Evolutionary conservation across 2,888 invertebrate genomes (phyloP), one percentile per base, ranked within the genome.

Genomic region (Drosophila setosimentum): DNA sequence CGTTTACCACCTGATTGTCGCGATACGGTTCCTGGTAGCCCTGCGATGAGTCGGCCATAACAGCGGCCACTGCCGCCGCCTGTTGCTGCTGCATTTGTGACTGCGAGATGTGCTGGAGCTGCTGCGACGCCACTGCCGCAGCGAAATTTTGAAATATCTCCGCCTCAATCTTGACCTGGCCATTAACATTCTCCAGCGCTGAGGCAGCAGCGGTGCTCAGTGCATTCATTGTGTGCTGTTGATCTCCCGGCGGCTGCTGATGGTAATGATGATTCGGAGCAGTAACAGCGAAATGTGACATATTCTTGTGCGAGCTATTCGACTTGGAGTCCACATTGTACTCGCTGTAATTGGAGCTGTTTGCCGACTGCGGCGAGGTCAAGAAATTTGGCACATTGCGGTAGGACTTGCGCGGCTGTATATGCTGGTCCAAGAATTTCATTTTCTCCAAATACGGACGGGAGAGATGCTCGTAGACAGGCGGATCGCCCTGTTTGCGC

Each of bases 391-490:
- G 91, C 35, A 92, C 92, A 76, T 93, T 92, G 40, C 93, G 90
- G 70, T 93, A 93, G 2, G 93, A 93, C 80, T 93, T 93, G 10
- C 93, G 89, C 6, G 93, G 93, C 65, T 93, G 93, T 63, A 93
- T 93, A 66, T 93, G 93, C 61, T 93, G 92, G 70, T 93, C 93
- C 3, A 93, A 80, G 71, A 93, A 93, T 82, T 93, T 93, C 93
- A 93, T 93, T 83, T 93, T 93, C 73, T 93, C 93, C 57, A 93
- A 80, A 83, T 93, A 93, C 1, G 93, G 93, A 2, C 93, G 92
- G 3, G 93, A 93, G 13, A 93, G 80, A 71, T 93, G 93, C 64
- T 93, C 93, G 73, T 93, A 93, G 3, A 92, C 92, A 6, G 93
- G 93, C 3, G 93, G 92, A 71, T 93, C 93, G 5, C 93, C 92